Conservation (phyloP, 2,113 vertebrate genomes). For the Felis chaus region DNA sequence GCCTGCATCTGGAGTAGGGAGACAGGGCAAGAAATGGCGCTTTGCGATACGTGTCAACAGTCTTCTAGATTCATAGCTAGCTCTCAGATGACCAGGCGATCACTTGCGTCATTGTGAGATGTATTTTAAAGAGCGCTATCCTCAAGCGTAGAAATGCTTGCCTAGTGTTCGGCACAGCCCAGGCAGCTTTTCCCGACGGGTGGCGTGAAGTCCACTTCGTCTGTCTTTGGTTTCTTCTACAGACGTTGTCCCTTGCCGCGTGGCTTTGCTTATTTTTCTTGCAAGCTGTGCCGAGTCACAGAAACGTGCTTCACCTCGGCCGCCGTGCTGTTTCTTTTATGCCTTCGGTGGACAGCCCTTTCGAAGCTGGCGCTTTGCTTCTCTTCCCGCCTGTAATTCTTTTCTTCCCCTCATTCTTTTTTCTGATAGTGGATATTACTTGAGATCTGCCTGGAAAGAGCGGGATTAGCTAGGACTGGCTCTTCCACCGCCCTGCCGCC, state of each 20-base stretch:
- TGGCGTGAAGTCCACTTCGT: slow-evolving; percentile 63
- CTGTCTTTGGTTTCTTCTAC: slow-evolving; percentile 67
- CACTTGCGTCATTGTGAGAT: not conserved
- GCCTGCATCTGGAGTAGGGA: not conserved
- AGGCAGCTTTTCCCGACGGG: slow-evolving; percentile 76
- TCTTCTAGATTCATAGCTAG: not conserved
- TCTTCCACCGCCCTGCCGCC: not conserved
- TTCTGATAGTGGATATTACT: slow-evolving; percentile 18
- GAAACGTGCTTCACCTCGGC: not conserved
- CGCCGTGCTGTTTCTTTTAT: not conserved
- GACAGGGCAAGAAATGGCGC: not conserved
- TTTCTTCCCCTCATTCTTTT: not conserved
- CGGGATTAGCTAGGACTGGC: not conserved
- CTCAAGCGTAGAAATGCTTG: slow-evolving; percentile 14
- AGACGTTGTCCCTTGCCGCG: slow-evolving; percentile 18
- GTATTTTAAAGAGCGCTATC: too few relatives aligned
- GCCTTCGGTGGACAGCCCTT: not conserved
- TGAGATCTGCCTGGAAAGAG: slow-evolving; percentile 14
- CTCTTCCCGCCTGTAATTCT: slow-evolving; percentile 21
- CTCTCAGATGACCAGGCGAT: not conserved
- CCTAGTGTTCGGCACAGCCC: not conserved
- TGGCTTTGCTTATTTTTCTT: slow-evolving; percentile 46
- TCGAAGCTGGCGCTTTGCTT: not conserved
- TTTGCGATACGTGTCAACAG: not conserved
- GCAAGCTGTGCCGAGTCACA: slow-evolving; percentile 60